Conservation (phyloP, 2,113 vertebrate genomes). For the Carettochelys insculpta region DNA sequence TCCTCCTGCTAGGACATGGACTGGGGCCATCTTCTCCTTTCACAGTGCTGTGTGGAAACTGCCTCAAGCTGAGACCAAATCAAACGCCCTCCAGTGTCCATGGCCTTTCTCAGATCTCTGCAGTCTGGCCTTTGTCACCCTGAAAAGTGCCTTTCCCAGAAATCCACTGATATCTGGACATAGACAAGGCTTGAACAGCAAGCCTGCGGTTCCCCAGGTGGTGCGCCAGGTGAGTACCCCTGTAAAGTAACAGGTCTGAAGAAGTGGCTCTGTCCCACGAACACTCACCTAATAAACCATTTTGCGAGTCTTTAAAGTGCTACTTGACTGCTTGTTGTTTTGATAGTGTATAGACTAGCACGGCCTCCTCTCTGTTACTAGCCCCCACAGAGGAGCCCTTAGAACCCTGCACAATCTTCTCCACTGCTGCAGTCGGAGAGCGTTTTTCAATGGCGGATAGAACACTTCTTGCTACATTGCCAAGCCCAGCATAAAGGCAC, state of each 20-base stretch:
- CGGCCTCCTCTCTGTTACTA: too few relatives aligned
- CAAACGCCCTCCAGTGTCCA: not conserved
- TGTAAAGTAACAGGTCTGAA: constrained; percentile 10
- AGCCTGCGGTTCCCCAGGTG: too few relatives aligned
- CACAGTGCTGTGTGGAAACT: fast-evolving
- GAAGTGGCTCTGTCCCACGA: too few relatives aligned
- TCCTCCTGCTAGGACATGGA: not conserved
- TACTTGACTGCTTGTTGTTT: too few relatives aligned
- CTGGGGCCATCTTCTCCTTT: not conserved
- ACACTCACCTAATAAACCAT: too few relatives aligned
- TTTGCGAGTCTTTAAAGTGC: too few relatives aligned
- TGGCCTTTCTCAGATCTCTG: not conserved
- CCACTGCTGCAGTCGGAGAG: not conserved
- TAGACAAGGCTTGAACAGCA: not conserved
- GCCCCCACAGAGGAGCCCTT: constrained; percentile 12
- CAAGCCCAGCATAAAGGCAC: constrained; percentile 57
- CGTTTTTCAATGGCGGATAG: constrained; percentile 11
- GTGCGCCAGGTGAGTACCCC: not conserved
- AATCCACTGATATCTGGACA: not conserved
- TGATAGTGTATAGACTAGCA: too few relatives aligned
- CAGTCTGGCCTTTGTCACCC: not conserved
- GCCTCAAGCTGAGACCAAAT: fast-evolving
- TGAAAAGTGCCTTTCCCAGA: not conserved
- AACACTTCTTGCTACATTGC: constrained; percentile 35
- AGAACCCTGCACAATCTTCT: constrained; percentile 1